A percentile compares a stretch with the other conserved stretches of the same genome.
phyloP scores from a whole-genome alignment of 2,888 invertebrate species.

The Drosophila koepferae region DNA sequence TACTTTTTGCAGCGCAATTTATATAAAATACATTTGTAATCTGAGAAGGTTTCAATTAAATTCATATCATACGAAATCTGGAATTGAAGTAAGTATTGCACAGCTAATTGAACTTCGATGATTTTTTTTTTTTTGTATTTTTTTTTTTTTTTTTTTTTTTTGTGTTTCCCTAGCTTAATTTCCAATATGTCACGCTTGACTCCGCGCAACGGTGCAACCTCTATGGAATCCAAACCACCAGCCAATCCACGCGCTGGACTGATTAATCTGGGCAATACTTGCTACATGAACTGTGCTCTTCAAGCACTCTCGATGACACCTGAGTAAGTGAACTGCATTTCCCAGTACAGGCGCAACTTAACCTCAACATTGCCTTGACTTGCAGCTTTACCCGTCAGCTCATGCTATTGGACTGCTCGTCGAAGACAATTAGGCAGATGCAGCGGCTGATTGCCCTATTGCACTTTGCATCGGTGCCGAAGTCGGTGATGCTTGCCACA shows the following conservation, averaged over 20 bases:
- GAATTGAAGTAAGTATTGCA: neutral
- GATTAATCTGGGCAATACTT: neutral
- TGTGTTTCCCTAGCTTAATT: no score
- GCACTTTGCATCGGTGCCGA: neutral
- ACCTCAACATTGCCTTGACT: no score
- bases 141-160: no score
- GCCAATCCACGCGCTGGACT: neutral
- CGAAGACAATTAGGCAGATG: neutral
- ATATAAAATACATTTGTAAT: neutral
- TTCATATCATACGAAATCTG: neutral
- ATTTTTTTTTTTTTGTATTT: no score
- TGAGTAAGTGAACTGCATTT: neutral
- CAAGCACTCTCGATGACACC: neutral
- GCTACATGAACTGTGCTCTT: neutral
- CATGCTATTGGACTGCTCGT: neutral
- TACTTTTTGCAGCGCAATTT: neutral
- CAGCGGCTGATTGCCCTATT: neutral
- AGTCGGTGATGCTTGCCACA: neutral
- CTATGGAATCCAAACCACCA: no score
- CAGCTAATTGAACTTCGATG: no score
- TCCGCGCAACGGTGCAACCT: no score
- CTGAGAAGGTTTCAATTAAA: no score
- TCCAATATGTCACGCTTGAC: no score
- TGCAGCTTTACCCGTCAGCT: neutral
- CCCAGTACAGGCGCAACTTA: no score